Base-by-base conservation (phyloP, 2,888 invertebrate species). In the Sarcophaga carnaria region DNA sequence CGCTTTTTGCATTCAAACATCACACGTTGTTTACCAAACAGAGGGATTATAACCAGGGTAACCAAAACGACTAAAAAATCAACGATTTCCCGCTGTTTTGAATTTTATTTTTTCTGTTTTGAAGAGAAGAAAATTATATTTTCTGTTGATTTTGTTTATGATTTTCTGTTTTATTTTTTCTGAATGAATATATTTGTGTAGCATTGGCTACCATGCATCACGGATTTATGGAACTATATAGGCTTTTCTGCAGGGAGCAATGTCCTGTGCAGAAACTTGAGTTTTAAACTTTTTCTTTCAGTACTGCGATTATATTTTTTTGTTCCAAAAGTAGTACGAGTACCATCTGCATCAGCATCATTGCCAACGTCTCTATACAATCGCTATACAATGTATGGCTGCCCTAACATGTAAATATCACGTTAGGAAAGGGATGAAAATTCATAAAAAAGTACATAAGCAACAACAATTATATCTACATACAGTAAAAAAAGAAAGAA, bases 271-370 rank as follows among this genome's bases (percentile, higher is more conserved):
- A 60, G 67, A 47, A 75, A 81, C 80, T 84, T 25, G 64, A 83
- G 79, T 74, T 47, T 54, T 20, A 20, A 63, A 83, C 25, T 25
- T 86, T 86, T 86, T 83, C 83, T 86, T 86, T 20, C 83, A 78
- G 74, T 78, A 60, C 37, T 77, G 20, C 2, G 54, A 54, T 78
- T 62, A 66, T 76, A 71, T 64, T 77, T 70, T 64, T 77, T 47
- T 77, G 59, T 76, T 82, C n/a, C 2, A 82, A 69, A 47, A 76
- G 69, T 75, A 76, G 81, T 59, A 54, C 59, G 37, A 37, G 37
- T 37, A 2, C 8, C 37, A 37, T 2, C 10, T 37, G 37, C 10
- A 10, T 37, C 37, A 37, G 6, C 75, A 54, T 60, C 60, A 60
- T 20, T 20, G 20, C 45, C 72, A 64, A 27, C n/a, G 4, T 54